Conservation (phyloP, 1,140 invertebrate genomes). For the Drosophila bipectinata region DNA sequence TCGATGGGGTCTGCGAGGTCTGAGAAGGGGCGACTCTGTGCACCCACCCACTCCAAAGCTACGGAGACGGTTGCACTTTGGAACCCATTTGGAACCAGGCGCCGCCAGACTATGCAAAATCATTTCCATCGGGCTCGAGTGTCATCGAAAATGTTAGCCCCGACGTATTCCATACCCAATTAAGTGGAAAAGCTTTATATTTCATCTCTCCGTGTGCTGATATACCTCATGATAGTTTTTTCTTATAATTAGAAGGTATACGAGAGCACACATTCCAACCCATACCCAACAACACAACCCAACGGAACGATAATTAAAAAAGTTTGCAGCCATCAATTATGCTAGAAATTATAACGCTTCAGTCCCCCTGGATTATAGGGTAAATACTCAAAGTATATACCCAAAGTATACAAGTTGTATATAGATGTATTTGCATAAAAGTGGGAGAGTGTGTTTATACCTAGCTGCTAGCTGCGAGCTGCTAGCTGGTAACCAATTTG, state of each 20-base stretch:
- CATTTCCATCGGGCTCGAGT: slow-evolving; percentile 22
- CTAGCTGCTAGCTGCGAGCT: slow-evolving; percentile 2
- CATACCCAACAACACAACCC: too few species aligned
- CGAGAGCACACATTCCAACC: neutral
- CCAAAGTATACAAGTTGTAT: slow-evolving; percentile 11
- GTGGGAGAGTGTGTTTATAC: slow-evolving; percentile 17
- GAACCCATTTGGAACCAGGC: slow-evolving; percentile 57
- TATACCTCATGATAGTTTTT: neutral
- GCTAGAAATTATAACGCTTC: slow-evolving; percentile 31
- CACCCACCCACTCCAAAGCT: slow-evolving; percentile 57
- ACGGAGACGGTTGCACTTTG: slow-evolving; percentile 63
- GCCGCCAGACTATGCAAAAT: slow-evolving; percentile 36
- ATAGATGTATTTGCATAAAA: slow-evolving; percentile 1
- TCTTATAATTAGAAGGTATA: neutral
- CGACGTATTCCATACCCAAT: slow-evolving; percentile 15
- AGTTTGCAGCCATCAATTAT: slow-evolving; percentile 46
- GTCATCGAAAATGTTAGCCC: neutral
- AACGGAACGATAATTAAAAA: slow-evolving; percentile 23
- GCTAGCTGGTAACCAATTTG: slow-evolving; percentile 29
- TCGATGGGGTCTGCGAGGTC: neutral
- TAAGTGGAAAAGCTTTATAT: neutral
- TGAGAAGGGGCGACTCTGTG: neutral
- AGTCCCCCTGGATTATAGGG: slow-evolving; percentile 18
- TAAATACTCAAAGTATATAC: neutral
- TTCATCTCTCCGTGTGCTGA: neutral